phyloP scores from a whole-genome alignment of 2,888 invertebrate species.

The Cephalotes varians region DNA sequence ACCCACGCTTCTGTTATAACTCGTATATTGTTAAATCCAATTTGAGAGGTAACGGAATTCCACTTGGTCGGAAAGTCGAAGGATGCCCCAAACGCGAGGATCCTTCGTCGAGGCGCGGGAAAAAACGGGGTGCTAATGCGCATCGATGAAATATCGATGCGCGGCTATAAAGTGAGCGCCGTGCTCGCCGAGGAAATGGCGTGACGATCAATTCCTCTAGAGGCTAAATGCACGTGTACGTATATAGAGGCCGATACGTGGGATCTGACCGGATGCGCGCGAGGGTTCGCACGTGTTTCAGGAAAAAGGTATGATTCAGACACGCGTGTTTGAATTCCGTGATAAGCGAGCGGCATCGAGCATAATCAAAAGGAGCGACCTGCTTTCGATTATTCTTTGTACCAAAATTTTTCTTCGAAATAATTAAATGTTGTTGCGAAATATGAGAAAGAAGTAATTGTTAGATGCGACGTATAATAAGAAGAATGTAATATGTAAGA shows the following conservation, averaged over 20 bases:
- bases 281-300: constrained; percentile 31
- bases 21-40: constrained; percentile 20
- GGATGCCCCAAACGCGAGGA: background rate
- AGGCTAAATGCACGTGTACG: constrained; percentile 44
- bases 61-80: constrained; percentile 35
- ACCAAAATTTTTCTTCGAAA: background rate
- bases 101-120: constrained; percentile 11
- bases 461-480: background rate
- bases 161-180: constrained; percentile 66
- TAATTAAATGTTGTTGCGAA: constrained; percentile 13
- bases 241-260: constrained; percentile 47
- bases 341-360: constrained; percentile 45
- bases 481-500: background rate
- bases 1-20: constrained; percentile 1
- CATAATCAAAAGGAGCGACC: constrained; percentile 33
- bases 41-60: constrained; percentile 7
- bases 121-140: constrained; percentile 62
- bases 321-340: constrained; percentile 50
- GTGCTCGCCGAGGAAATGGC: constrained; percentile 56
- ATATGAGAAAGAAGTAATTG: background rate
- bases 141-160: constrained; percentile 67
- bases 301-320: constrained; percentile 52
- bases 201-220: constrained; percentile 43
- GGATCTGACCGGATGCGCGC: constrained; percentile 45
- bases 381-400: constrained; percentile 34